Percentiles rank a stretch among this genome's conserved stretches.
These are phyloP conservation scores for Kradibia gibbosae DNA, from an alignment of 1,140 invertebrate species.

Conservation along the genomic window DNA sequence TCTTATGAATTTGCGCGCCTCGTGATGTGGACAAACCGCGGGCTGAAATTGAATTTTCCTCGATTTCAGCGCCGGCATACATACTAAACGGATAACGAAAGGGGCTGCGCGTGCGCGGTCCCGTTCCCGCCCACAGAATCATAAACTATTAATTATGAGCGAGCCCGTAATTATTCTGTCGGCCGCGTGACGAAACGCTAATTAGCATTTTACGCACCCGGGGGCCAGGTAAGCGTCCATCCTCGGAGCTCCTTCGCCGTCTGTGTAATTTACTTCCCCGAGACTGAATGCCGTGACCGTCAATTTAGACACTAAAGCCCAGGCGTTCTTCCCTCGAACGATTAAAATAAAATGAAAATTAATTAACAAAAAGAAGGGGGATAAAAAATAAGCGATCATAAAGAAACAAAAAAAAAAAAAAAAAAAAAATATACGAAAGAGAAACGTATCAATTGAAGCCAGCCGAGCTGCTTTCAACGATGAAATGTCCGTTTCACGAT, in stretches of 20 bases:
- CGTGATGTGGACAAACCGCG: constrained; percentile 55
- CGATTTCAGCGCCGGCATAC: constrained; percentile 54
- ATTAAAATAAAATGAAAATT: too few species aligned
- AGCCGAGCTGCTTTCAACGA: background rate
- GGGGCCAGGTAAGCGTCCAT: too few species aligned
- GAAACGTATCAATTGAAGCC: background rate
- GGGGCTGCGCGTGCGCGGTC: background rate
- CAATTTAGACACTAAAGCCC: background rate
- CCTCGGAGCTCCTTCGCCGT: background rate
- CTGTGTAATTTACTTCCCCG: background rate
- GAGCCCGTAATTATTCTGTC: constrained; percentile 10
- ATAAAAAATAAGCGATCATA: too few species aligned
- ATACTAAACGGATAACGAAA: background rate
- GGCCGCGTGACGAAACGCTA: constrained; percentile 13
- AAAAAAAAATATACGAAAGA: too few species aligned
- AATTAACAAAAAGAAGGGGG: too few species aligned
- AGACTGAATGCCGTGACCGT: background rate
- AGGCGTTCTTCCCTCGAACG: background rate
- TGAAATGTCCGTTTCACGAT: background rate
- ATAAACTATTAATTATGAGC: constrained; percentile 25
- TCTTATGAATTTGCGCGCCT: constrained; percentile 66
- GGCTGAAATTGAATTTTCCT: constrained; percentile 66
- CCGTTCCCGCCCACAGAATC: background rate
- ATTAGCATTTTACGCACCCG: constrained; percentile 6
- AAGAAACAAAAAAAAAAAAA: background rate